Conservation (phyloP, 2,888 invertebrate genomes). For the Erpobdella octoculata region DNA sequence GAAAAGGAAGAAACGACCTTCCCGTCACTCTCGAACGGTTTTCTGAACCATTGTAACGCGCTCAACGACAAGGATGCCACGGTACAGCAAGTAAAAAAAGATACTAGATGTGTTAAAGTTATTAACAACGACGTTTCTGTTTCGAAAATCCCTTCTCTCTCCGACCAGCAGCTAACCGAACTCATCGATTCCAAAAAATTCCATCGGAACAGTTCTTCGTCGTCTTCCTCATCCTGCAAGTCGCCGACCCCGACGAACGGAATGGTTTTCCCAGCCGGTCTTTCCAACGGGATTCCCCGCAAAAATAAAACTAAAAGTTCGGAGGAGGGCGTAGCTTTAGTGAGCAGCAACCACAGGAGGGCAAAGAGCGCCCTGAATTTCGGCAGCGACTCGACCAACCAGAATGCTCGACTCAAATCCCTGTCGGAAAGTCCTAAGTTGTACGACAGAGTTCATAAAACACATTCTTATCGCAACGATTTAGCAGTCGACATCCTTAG, state of each 20-base stretch:
- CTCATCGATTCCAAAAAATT: neutral
- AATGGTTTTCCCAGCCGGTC: neutral
- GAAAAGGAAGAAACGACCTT: slow-evolving; percentile 2
- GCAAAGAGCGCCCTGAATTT: neutral
- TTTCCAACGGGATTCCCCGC: neutral
- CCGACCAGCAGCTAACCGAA: too few species aligned
- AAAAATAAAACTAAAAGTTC: neutral
- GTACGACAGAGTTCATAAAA: neutral
- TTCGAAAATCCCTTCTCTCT: too few species aligned
- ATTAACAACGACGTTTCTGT: too few species aligned
- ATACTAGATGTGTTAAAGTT: too few species aligned
- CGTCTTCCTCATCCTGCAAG: neutral
- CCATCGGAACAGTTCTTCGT: neutral
- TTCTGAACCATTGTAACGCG: too few species aligned
- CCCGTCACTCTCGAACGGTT: neutral
- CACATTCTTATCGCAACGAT: neutral
- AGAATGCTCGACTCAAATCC: neutral
- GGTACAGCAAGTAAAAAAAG: neutral
- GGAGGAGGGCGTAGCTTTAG: neutral
- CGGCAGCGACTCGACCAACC: too few species aligned
- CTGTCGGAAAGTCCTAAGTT: neutral
- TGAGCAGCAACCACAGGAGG: neutral
- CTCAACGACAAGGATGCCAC: neutral
- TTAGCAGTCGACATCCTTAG: neutral
- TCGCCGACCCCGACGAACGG: neutral